Base-by-base conservation (phyloP, 2,888 invertebrate species). In the Himalopsyche anomala region DNA sequence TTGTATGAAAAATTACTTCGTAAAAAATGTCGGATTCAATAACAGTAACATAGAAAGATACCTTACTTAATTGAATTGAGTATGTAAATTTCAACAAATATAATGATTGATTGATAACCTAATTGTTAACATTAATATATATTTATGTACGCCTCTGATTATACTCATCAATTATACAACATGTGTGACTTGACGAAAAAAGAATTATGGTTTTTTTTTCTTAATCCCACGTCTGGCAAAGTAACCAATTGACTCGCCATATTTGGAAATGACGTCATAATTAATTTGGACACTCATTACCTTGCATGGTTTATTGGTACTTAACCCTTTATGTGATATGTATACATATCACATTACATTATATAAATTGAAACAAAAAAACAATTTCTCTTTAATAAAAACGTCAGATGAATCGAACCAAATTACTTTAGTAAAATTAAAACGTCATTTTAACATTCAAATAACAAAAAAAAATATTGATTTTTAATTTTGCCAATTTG, bases 261-360 rank as follows among this genome's bases (percentile, higher is more conserved):
- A 62, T 62, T 62, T 62, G 62, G 62, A 19, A 62, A 62, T 62
- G 62, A 62, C 62, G 62, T 62, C 62, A 62, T 62, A 62, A 62
- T 62, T 62, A 62, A 62, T 62, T 62, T 62, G 28, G 62, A 62
- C 62, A 19, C 62, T 62, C 62, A 62, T 62, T 62, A 62, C n/a
- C 19, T 62, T 11, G 19, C n/a, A 19, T 62, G 28, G 62, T 62
- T 62, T 62, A 62, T 62, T 19, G 19, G 2, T 11, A 9, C 19
- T 62, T 62, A 62, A 62, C 62, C 62, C 62, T 19, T 62, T 62
- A n/a, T 0, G 62, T 62, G 62, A 19, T 19, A 28, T 62, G 62
- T n/a, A 8, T 28, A 62, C 62, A 19, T 51, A 51, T 51, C 15
- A 15, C 4, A 15, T 51, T 51, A 51, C 51, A 28, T 15, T 51